phyloP scores from a whole-genome alignment of 2,888 invertebrate species.

The Dicyrtomina minuta region DNA sequence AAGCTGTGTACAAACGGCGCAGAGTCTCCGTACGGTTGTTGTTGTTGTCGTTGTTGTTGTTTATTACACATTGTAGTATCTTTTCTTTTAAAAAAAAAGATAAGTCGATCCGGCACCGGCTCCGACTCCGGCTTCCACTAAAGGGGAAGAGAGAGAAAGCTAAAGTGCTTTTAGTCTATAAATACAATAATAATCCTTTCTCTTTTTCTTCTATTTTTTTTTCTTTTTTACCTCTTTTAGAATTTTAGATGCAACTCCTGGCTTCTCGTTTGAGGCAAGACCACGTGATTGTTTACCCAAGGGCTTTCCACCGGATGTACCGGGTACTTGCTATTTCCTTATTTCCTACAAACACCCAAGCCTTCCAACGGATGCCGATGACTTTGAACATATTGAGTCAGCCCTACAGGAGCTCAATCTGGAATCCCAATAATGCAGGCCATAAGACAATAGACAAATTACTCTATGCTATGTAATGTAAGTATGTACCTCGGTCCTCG shows the following conservation, averaged over 20 bases:
- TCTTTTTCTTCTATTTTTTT: conserved; percentile 8
- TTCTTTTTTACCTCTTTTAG: conserved; percentile 60
- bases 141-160: no score
- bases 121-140: no score
- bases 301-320: conserved; percentile 75
- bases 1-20: no score
- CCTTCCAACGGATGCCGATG: conserved; percentile 63
- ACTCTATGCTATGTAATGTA: background rate
- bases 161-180: no score
- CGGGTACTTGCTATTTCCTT: conserved; percentile 83
- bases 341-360: conserved; percentile 74
- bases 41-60: no score
- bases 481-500: no score
- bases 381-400: conserved; percentile 67
- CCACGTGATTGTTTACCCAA: conserved; percentile 76
- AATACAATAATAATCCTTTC: background rate
- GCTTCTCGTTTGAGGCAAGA: conserved; percentile 75
- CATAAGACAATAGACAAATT: background rate
- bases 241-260: conserved; percentile 72
- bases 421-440: conserved; percentile 18
- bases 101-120: no score
- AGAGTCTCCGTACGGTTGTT: no score
- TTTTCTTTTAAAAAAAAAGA: no score
- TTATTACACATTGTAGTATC: no score
- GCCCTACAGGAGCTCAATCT: conserved; percentile 59